These are phyloP conservation scores for Eulithis prunata DNA, from an alignment of 2,888 invertebrate species.

Conservation along the genomic window DNA sequence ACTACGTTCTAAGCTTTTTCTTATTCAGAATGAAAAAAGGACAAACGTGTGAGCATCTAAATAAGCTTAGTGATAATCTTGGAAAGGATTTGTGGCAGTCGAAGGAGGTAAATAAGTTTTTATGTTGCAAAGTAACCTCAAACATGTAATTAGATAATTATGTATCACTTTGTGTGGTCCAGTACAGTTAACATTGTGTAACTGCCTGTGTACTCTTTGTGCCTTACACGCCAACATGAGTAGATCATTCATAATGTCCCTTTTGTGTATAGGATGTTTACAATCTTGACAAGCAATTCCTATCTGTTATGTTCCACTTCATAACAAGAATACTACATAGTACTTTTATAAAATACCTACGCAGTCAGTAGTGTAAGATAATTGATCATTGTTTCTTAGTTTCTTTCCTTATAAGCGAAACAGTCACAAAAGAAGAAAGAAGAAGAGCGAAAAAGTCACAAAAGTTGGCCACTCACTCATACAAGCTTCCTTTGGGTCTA, in stretches of 20 bases:
- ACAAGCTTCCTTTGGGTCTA: too few species aligned
- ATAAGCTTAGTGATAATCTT: constrained; percentile 69
- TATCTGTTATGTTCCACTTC: constrained; percentile 8
- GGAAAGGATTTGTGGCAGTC: constrained; percentile 76
- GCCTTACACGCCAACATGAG: constrained; percentile 34
- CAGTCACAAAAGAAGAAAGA: too few species aligned
- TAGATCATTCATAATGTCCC: constrained; percentile 18
- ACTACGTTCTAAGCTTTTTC: constrained; percentile 59
- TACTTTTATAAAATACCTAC: not conserved
- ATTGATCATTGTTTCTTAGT: too few species aligned
- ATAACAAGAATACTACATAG: constrained; percentile 6
- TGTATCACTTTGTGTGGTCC: constrained; percentile 56
- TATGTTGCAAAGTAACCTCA: constrained; percentile 68
- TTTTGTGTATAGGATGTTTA: constrained; percentile 29
- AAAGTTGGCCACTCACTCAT: too few species aligned
- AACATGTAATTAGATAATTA: constrained; percentile 63
- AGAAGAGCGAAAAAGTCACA: too few species aligned
- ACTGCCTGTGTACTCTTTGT: constrained; percentile 37
- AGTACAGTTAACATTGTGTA: constrained; percentile 63
- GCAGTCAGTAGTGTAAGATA: not conserved
- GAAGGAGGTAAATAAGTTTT: constrained; percentile 67
- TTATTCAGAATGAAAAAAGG: constrained; percentile 73
- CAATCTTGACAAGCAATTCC: constrained; percentile 27
- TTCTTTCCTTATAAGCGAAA: too few species aligned
- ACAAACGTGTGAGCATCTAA: constrained; percentile 79